These are phyloP conservation scores for Tenthredo amoena DNA, from an alignment of 2,888 invertebrate species.

Conservation along the genomic window DNA sequence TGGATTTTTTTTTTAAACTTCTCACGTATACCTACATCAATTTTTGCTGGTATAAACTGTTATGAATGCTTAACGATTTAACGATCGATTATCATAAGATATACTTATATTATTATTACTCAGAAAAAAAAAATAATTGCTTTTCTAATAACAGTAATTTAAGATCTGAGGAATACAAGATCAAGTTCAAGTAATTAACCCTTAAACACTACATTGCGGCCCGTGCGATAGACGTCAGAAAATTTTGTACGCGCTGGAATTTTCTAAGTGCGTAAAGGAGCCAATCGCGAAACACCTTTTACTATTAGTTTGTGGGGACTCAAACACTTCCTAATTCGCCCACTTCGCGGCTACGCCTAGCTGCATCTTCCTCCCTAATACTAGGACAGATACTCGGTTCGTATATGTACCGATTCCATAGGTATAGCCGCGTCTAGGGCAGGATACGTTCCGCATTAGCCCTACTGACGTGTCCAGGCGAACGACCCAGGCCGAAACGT, in stretches of 20 bases:
- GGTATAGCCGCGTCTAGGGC: no score
- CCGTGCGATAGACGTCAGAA: not conserved
- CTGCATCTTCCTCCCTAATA: no score
- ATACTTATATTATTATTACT: not conserved
- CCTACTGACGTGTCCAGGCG: no score
- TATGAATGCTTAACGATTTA: not conserved
- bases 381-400: no score
- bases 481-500: no score
- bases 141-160: not conserved
- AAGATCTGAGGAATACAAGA: not conserved
- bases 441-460: no score
- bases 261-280: not conserved
- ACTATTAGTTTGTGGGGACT: no score
- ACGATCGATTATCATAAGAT: not conserved
- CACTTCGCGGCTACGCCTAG: no score
- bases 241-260: not conserved
- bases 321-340: no score
- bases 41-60: not conserved
- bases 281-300: not conserved
- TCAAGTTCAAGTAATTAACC: slow-evolving; percentile 13
- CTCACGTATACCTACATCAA: not conserved
- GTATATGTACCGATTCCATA: no score
- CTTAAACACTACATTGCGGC: not conserved
- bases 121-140: not conserved
- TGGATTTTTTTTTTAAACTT: not conserved